Evolutionary conservation across 2,113 vertebrate species (phyloP).

Genomic region (Coreoperca whiteheadi): DNA sequence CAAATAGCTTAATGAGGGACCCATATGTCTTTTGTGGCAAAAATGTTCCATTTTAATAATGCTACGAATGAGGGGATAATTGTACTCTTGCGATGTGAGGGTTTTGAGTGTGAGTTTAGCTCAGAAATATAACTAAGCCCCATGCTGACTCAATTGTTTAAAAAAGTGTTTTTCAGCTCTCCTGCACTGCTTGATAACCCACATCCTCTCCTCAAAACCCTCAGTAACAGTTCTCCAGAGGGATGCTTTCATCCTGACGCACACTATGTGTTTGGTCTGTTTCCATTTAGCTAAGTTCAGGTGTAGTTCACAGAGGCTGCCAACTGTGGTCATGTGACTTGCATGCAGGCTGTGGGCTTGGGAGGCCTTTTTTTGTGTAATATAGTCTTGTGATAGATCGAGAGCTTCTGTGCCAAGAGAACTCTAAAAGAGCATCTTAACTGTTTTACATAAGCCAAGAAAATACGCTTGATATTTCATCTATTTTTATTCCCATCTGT

Average conservation of each 20-base stretch:
- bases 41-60: conserved; percentile 8
- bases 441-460: conserved; percentile 47
- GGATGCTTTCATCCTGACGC: conserved; percentile 82
- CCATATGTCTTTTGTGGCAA: conserved; percentile 8
- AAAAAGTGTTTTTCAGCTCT: conserved; percentile 55
- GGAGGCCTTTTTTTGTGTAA: conserved; percentile 70
- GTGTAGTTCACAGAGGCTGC: conserved; percentile 81
- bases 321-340: conserved; percentile 73
- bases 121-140: conserved; percentile 39
- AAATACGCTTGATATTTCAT: conserved; percentile 44
- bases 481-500: conserved; percentile 62
- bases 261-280: conserved; percentile 82
- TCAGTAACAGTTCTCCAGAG: conserved; percentile 73
- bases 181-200: conserved; percentile 61
- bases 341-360: conserved; percentile 52
- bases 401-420: conserved; percentile 55
- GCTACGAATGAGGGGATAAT: conserved; percentile 12
- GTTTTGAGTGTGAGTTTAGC: conserved; percentile 39
- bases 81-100: neutral
- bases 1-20: conserved; percentile 16
- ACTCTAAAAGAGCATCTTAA: conserved; percentile 28
- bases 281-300: conserved; percentile 85
- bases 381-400: conserved; percentile 59
- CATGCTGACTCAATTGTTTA: conserved; percentile 63
- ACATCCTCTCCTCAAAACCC: conserved; percentile 71